These are phyloP conservation scores for Hecatera dysodea DNA, from an alignment of 2,888 invertebrate species.

Conservation along the genomic window DNA sequence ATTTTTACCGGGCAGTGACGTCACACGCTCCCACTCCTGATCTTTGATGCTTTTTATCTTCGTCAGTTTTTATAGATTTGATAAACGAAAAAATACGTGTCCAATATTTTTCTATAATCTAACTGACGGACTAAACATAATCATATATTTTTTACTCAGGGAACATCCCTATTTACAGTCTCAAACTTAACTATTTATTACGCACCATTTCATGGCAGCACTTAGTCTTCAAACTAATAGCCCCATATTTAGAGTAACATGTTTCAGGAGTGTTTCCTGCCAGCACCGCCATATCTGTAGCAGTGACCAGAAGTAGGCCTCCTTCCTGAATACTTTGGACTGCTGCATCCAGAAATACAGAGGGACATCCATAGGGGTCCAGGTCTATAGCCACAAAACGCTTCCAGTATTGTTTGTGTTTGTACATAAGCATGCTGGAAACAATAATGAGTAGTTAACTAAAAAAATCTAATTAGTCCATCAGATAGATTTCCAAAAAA, in stretches of 20 bases:
- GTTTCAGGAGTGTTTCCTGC: conserved; percentile 99
- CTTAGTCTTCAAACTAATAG: conserved; percentile 95
- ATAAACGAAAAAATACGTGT: too few relatives aligned
- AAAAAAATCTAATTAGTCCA: too few relatives aligned
- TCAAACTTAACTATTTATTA: background rate
- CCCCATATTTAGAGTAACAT: conserved; percentile 98
- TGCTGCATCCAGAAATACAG: conserved; percentile 97
- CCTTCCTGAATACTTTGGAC: conserved; percentile 95
- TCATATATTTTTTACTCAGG: too few relatives aligned
- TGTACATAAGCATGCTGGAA: conserved; percentile 96
- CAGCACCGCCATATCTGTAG: conserved; percentile 99
- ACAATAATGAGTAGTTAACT: conserved; percentile 14
- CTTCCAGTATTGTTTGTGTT: conserved; percentile 92
- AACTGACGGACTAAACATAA: too few relatives aligned
- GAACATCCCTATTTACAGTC: too few relatives aligned
- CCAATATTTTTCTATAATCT: too few relatives aligned
- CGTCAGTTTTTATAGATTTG: too few relatives aligned
- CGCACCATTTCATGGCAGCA: conserved; percentile 98
- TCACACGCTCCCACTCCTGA: too few relatives aligned
- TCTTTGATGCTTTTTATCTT: too few relatives aligned
- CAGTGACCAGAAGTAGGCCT: conserved; percentile 98
- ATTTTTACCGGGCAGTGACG: too few relatives aligned
- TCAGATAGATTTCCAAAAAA: too few relatives aligned
- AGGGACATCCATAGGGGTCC: conserved; percentile 99
- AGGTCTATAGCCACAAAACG: conserved; percentile 98